Evolutionary conservation across 2,888 invertebrate genomes (phyloP), one percentile per base, ranked within the genome.

Genomic region (Dryococelus australis): DNA sequence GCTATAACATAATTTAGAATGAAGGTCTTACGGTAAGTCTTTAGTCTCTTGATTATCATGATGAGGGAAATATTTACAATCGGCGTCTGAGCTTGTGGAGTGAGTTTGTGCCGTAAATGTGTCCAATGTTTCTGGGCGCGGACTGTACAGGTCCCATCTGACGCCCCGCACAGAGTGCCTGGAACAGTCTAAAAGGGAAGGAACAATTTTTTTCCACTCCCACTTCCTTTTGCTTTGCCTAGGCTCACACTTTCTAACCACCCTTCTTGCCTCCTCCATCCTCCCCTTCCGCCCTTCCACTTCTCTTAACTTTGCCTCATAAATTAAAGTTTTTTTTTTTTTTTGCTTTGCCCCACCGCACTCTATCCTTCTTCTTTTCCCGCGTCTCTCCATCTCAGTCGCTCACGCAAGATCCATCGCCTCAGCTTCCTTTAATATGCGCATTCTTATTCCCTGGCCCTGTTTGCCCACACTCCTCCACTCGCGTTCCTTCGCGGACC

Each of bases 361-460:
- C 65, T 81, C 86, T 86, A 81, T 86, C 78, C 83, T 51, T 86
- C 78, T 86, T 86, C 80, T 80, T 81, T 51, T 51, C 47, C 43
- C 12, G 53, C 16, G 47, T 53, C 65, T 0, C 65, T 65, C 65
- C 65, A n/a, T 86, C 79, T 79, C 79, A 79, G 78, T 79, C 35
- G 43, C 43, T 53, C 88, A 47, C 86, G 51, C 88, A 88, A 84
- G 86, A 88, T 79, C 88, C 87, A 88, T 87, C 84, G 87, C 43
- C 84, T 85, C 79, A 78, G 86, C 86, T 87, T 85, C 26, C 81
- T 88, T 87, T 86, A 88, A 87, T 88, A 88, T 88, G 86, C 86
- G 86, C 86, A 88, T 88, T 88, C 88, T 88, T 88, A 88, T 88
- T 88, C 86, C 51, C 85, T 28, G 43, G 85, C 65, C 85, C 78